Evolutionary conservation across 2,888 invertebrate species (phyloP), one percentile per base, ranked within the genome.

Genomic region (Psylliodes chrysocephalus): DNA sequence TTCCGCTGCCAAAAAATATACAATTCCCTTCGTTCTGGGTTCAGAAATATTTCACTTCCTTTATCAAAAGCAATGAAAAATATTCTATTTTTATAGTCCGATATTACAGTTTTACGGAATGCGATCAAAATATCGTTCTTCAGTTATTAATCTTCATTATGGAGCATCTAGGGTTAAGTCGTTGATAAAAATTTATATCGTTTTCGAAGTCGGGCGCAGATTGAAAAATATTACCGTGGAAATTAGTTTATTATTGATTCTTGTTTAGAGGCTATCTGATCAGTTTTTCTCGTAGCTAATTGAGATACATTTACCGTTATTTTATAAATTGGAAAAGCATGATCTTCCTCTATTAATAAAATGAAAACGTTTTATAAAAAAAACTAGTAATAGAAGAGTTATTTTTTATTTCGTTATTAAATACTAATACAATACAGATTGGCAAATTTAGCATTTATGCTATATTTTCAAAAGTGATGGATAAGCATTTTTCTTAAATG

Each of bases 121-220:
- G 44, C 33, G 33, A 56, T 44, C 51, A 49, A 46, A 63, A 49
- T 35, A n/a, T 52, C 15, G 19, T 42, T 38, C 22, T 12, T 44
- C 53, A 25, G 52, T 57, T 49, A 63, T 63, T 52, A 63, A 63
- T 63, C 57, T 52, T 44, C 46, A 57, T 63, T 63, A 57, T 15
- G 28, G 44, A 25, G 14, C 25, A 53, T 17, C 30, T 52, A 10
- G 28, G 52, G 44, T 17, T 57, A 33, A 44, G 42, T 38, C 30
- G 52, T 56, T 63, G 15, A 57, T 63, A 57, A 51, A 57, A 57
- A 52, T 62, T 44, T 52, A 63, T 63, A 63, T 14, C 51, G 38
- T 56, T 51, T 19, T 4, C 2, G 42, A 54, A 55, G 38, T 15
- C 5, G 30, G 28, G 17, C 17, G 1, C n/a, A 12, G 44, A 63